Conservation (phyloP, 1,140 invertebrate genomes). For the Drosophila lacteicornis region DNA sequence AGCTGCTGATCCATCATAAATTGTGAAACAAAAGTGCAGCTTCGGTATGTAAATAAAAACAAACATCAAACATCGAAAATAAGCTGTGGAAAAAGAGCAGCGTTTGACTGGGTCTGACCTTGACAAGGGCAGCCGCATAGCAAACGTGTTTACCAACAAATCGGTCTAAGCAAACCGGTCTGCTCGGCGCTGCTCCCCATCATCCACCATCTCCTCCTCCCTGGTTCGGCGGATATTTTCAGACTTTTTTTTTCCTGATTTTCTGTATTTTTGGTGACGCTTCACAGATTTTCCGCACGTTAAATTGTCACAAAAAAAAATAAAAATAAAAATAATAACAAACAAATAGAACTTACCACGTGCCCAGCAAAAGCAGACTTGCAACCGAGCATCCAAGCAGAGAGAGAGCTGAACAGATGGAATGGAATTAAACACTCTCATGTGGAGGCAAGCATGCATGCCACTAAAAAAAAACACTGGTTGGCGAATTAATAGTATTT, state of each 20-base stretch:
- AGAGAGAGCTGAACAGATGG: slow-evolving; percentile 5
- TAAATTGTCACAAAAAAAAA: slow-evolving; percentile 10
- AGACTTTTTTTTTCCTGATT: slow-evolving; percentile 4
- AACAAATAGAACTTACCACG: slow-evolving; percentile 9
- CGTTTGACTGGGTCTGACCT: slow-evolving; percentile 61
- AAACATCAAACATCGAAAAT: slow-evolving; percentile 5
- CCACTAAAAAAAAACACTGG: slow-evolving; percentile 12
- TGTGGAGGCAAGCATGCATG: slow-evolving; percentile 15
- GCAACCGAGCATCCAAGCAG: slow-evolving; percentile 27
- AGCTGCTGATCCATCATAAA: slow-evolving; percentile 49
- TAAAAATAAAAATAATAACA: not conserved
- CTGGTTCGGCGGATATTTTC: slow-evolving; percentile 37
- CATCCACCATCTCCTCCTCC: slow-evolving; percentile 3
- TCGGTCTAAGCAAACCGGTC: slow-evolving; percentile 61
- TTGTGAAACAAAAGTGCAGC: slow-evolving; percentile 42
- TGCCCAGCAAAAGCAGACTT: slow-evolving; percentile 24
- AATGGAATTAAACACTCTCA: slow-evolving; percentile 15
- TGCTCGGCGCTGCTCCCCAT: slow-evolving; percentile 5
- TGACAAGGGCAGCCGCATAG: slow-evolving; percentile 69
- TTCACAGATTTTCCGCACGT: slow-evolving; percentile 62
- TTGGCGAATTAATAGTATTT: not conserved
- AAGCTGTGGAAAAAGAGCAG: slow-evolving; percentile 22
- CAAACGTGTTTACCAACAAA: slow-evolving; percentile 68
- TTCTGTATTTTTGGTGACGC: slow-evolving; percentile 49
- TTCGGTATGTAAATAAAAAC: slow-evolving; percentile 3